Conservation (phyloP, 2,888 invertebrate species). For the Netelia fuscicornis region DNA sequence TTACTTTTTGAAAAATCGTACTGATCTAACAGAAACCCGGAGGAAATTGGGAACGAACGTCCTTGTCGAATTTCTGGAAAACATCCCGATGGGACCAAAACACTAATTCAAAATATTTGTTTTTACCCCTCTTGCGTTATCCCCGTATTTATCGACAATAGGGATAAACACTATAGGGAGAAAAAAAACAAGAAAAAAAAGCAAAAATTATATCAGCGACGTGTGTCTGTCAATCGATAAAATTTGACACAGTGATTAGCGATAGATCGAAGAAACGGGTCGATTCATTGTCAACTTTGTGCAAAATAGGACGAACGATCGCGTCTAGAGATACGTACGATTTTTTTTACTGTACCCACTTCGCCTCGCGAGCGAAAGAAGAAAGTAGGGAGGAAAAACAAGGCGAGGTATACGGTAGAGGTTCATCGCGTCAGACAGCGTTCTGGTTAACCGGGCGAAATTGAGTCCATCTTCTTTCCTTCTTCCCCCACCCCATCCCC, state of each 20-base stretch:
- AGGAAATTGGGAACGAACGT: too few species aligned
- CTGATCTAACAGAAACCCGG: too few species aligned
- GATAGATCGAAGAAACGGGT: background rate
- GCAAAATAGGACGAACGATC: slow-evolving; percentile 8
- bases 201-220: slow-evolving; percentile 3
- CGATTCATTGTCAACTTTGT: slow-evolving; percentile 3
- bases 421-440: slow-evolving; percentile 52
- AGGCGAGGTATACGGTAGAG: slow-evolving; percentile 6
- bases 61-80: too few species aligned
- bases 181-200: background rate
- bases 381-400: slow-evolving; percentile 13
- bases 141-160: too few species aligned
- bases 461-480: slow-evolving; percentile 45
- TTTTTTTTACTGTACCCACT: slow-evolving; percentile 22
- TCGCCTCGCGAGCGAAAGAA: background rate
- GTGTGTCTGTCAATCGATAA: background rate
- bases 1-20: too few species aligned
- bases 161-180: too few species aligned
- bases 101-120: too few species aligned
- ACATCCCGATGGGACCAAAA: too few species aligned
- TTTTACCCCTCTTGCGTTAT: too few species aligned
- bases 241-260: background rate
- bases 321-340: slow-evolving; percentile 12
- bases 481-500: background rate
- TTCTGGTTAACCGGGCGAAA: slow-evolving; percentile 65